These are phyloP conservation scores for Tanypteryx hageni DNA, from an alignment of 2,888 invertebrate genomes.

Conservation along the genomic window DNA sequence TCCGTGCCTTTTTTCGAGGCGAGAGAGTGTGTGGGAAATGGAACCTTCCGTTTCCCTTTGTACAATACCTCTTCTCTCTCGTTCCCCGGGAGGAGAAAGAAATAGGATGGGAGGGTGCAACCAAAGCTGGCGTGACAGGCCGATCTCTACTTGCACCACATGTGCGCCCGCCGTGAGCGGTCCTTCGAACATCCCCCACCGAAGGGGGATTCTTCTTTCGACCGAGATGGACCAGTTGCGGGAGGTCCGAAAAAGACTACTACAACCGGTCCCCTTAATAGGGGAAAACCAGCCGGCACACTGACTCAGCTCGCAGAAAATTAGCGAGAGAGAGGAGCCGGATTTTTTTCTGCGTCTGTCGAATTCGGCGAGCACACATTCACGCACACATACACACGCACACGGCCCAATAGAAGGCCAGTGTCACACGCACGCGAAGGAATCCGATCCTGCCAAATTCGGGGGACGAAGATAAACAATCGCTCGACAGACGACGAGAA, in stretches of 20 bases:
- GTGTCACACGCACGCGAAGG: slow-evolving; percentile 40
- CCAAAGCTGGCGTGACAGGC: too few species aligned
- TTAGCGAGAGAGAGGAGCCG: neutral
- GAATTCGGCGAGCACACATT: neutral
- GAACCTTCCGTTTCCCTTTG: neutral
- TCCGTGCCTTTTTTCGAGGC: neutral
- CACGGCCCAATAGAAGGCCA: neutral
- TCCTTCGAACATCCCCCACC: too few species aligned
- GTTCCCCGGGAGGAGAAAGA: neutral
- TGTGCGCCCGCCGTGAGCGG: too few species aligned
- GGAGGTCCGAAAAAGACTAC: slow-evolving; percentile 42
- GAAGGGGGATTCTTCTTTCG: neutral
- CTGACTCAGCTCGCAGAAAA: neutral
- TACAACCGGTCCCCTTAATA: slow-evolving; percentile 54
- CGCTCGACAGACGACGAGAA: neutral
- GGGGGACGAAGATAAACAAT: neutral
- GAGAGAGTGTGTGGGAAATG: neutral
- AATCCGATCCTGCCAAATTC: slow-evolving; percentile 20
- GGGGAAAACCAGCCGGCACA: slow-evolving; percentile 36
- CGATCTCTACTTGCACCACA: too few species aligned
- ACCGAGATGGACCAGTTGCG: slow-evolving; percentile 31
- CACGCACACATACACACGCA: too few species aligned
- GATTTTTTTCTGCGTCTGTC: slow-evolving; percentile 24
- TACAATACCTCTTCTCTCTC: too few species aligned
- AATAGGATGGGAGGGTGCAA: neutral